Evolutionary conservation across 2,888 invertebrate species (phyloP).

Genomic region (Cosmorhoe ocellata): DNA sequence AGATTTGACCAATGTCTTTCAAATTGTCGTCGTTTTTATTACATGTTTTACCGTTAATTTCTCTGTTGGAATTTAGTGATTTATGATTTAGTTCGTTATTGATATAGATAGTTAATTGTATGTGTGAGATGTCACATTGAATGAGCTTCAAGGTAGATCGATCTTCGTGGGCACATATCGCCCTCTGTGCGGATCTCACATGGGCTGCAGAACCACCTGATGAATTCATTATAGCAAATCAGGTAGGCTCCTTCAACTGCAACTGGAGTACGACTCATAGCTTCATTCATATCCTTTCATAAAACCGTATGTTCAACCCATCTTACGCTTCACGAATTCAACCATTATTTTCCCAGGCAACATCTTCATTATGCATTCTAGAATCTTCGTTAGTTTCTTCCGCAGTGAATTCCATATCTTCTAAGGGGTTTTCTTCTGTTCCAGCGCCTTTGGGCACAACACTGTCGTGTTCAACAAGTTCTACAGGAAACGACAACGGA

Average conservation of each 20-base stretch:
- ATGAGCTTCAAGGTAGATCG: constrained; percentile 81
- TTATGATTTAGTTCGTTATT: constrained; percentile 71
- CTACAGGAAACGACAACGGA: constrained; percentile 64
- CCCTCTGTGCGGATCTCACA: constrained; percentile 80
- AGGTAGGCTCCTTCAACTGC: constrained; percentile 50
- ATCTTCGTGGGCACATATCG: constrained; percentile 78
- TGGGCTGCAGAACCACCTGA: constrained; percentile 76
- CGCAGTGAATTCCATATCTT: background rate
- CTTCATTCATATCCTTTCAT: background rate
- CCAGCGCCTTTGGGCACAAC: constrained; percentile 76
- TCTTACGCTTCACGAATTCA: background rate
- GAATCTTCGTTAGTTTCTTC: too few species aligned
- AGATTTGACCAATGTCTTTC: constrained; percentile 79
- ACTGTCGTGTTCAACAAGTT: constrained; percentile 72
- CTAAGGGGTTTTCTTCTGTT: constrained; percentile 32
- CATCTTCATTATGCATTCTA: too few species aligned
- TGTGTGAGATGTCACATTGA: constrained; percentile 78
- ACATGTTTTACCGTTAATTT: constrained; percentile 74
- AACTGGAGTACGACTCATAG: background rate
- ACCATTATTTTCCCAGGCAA: background rate
- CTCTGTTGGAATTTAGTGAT: constrained; percentile 73
- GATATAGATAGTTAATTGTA: constrained; percentile 73
- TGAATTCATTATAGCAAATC: constrained; percentile 76
- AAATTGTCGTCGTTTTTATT: constrained; percentile 79
- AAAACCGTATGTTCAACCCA: background rate